Evolutionary conservation across 2,113 vertebrate species (phyloP).

Genomic region (Podiceps cristatus): DNA sequence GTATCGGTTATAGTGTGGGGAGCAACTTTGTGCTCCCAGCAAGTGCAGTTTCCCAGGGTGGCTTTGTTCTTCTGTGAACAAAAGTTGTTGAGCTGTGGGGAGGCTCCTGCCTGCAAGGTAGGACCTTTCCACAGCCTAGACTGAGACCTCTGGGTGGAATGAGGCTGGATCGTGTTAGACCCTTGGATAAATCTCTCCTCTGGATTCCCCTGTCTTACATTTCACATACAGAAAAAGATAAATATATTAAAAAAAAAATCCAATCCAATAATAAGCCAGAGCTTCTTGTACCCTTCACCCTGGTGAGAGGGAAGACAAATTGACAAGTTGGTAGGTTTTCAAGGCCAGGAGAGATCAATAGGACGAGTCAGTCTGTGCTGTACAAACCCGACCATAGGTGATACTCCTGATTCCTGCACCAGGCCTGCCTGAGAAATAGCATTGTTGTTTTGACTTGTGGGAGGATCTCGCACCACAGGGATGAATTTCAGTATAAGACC

Average conservation of each 20-base stretch:
- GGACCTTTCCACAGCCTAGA: not conserved
- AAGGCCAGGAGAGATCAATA: not conserved
- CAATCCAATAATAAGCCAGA: not conserved
- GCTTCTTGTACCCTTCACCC: not conserved
- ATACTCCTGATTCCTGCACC: not conserved
- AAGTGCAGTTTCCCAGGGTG: not conserved
- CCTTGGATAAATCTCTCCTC: not conserved
- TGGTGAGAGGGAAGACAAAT: not conserved
- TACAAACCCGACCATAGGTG: not conserved
- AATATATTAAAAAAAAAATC: not conserved
- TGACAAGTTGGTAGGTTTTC: not conserved
- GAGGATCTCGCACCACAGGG: not conserved
- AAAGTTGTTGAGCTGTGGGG: not conserved
- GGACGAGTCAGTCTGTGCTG: not conserved
- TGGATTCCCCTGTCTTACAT: not conserved
- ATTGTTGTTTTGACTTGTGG: not conserved
- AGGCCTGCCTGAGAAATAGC: not conserved
- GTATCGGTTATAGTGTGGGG: not conserved
- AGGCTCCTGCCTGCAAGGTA: constrained; percentile 29
- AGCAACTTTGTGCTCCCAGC: not conserved
- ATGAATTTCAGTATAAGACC: not conserved
- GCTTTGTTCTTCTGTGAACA: constrained; percentile 28
- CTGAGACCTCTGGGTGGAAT: not conserved
- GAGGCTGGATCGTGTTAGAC: not conserved
- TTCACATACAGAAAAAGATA: not conserved